phyloP scores from a whole-genome alignment of 2,888 invertebrate genomes.

The Unio delphinus region DNA sequence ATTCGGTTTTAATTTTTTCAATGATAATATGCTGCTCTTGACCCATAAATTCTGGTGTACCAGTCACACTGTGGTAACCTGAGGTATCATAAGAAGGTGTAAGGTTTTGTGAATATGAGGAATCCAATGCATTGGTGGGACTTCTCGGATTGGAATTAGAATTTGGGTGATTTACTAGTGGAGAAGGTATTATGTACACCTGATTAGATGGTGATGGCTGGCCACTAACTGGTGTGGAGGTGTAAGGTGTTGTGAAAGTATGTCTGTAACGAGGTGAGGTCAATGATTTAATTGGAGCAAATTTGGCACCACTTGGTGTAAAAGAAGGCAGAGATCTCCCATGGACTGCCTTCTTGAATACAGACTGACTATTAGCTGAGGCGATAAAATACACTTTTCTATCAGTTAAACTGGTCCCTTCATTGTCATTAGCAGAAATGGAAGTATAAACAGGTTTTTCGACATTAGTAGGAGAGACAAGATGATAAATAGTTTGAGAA shows the following conservation, averaged over 20 bases:
- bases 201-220: background rate
- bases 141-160: slow-evolving; percentile 1
- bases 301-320: too few relatives aligned
- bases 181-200: background rate
- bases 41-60: slow-evolving; percentile 28
- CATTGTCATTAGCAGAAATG: too few relatives aligned
- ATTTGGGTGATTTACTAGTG: background rate
- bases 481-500: slow-evolving; percentile 9
- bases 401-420: too few relatives aligned
- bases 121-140: slow-evolving; percentile 2
- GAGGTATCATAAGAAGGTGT: slow-evolving; percentile 27
- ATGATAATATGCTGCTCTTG: background rate
- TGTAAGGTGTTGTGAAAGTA: slow-evolving; percentile 4
- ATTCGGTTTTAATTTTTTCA: too few relatives aligned
- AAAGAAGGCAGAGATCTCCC: too few relatives aligned
- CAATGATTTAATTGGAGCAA: slow-evolving; percentile 15
- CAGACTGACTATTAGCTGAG: too few relatives aligned
- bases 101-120: slow-evolving; percentile 2
- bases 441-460: too few relatives aligned
- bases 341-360: too few relatives aligned
- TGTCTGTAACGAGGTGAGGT: slow-evolving; percentile 27
- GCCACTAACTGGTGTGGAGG: background rate
- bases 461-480: too few relatives aligned
- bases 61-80: slow-evolving; percentile 32
- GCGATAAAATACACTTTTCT: too few relatives aligned